Conservation (phyloP, 2,113 vertebrate species). For the Chaetura pelagica region DNA sequence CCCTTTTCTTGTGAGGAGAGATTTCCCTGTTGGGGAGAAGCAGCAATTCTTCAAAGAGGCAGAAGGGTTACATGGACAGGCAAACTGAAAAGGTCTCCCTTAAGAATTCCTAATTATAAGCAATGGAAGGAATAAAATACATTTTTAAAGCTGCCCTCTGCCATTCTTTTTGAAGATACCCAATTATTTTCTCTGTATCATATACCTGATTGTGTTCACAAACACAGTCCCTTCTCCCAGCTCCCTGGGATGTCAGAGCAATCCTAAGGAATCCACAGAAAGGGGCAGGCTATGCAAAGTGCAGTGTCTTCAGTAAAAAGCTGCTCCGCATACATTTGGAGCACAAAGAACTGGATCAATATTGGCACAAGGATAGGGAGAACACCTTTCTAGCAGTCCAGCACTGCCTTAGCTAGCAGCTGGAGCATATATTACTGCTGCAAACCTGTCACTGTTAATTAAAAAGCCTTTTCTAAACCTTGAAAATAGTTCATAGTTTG, state of each 20-base stretch:
- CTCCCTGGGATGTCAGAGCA: background rate
- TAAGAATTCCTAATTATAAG: conserved; percentile 59
- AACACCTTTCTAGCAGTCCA: background rate
- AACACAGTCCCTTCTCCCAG: background rate
- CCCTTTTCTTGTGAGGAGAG: background rate
- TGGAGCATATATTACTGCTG: background rate
- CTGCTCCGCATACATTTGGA: background rate
- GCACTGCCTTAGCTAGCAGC: background rate
- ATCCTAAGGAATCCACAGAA: background rate
- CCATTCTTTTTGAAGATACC: conserved; percentile 17
- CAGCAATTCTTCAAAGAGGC: conserved; percentile 41
- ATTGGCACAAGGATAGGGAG: background rate
- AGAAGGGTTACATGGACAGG: background rate
- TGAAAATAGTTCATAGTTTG: background rate
- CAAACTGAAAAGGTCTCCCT: conserved; percentile 22
- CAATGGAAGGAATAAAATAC: conserved; percentile 48
- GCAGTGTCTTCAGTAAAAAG: background rate
- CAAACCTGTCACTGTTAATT: background rate
- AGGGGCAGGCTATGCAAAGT: background rate
- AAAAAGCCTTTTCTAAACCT: background rate
- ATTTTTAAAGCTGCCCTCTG: conserved; percentile 56
- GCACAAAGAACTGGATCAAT: conserved; percentile 1
- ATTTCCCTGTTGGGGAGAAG: background rate
- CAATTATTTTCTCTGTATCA: conserved; percentile 44
- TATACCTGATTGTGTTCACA: background rate